Conservation (phyloP, 2,888 invertebrate genomes). For the Calliopum simillimum region DNA sequence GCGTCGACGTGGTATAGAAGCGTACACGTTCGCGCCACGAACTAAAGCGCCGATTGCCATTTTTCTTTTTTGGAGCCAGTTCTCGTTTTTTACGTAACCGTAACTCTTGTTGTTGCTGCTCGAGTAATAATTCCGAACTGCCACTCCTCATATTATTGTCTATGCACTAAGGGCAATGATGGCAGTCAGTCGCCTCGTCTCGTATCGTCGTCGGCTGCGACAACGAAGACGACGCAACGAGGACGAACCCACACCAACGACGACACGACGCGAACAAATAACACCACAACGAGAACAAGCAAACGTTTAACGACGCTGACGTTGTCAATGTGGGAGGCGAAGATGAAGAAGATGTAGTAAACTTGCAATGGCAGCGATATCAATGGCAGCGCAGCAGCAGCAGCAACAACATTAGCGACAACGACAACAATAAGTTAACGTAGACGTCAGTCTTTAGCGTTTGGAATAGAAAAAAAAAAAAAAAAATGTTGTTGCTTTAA, state of each 20-base stretch:
- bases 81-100: slow-evolving; percentile 74
- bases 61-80: slow-evolving; percentile 71
- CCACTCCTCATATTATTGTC: slow-evolving; percentile 78
- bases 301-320: slow-evolving; percentile 30
- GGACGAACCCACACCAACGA: too few species aligned
- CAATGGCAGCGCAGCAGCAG: too few species aligned
- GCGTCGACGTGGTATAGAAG: slow-evolving; percentile 78
- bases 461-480: slow-evolving; percentile 20
- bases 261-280: too few species aligned
- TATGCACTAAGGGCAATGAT: slow-evolving; percentile 64
- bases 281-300: slow-evolving; percentile 19
- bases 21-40: slow-evolving; percentile 75
- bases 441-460: slow-evolving; percentile 32
- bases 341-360: background rate
- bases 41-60: slow-evolving; percentile 70
- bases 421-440: slow-evolving; percentile 41
- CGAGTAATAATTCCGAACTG: slow-evolving; percentile 82
- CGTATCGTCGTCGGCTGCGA: slow-evolving; percentile 28
- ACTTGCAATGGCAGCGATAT: background rate
- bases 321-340: background rate
- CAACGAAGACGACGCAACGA: background rate
- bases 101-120: slow-evolving; percentile 79
- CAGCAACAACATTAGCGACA: slow-evolving; percentile 35
- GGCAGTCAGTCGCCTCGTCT: slow-evolving; percentile 38
- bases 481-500: slow-evolving; percentile 50